A percentile compares a stretch with the other conserved stretches of the same genome.
phyloP scores from a whole-genome alignment of 2,797 vertebrate genomes.

The Ctenopoma kingsleyae region DNA sequence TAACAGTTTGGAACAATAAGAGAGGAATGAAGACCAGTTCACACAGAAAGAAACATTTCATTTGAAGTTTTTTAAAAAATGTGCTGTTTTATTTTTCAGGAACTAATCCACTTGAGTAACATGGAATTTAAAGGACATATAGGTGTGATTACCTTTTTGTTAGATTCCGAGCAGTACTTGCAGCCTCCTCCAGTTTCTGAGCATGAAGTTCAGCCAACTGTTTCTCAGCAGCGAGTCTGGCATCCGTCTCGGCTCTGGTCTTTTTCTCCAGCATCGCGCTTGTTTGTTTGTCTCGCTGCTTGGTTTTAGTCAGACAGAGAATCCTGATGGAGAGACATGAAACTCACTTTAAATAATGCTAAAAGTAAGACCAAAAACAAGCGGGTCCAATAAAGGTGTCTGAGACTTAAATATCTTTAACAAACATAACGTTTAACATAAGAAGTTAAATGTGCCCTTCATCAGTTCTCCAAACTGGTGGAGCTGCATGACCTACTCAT shows the following conservation, averaged over 20 bases:
- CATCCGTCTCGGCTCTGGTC: slow-evolving; percentile 83
- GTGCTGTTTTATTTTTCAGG: neutral
- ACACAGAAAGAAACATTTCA: too few species aligned
- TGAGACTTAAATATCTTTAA: too few species aligned
- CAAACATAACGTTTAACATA: too few species aligned
- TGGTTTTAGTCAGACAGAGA: slow-evolving; percentile 85
- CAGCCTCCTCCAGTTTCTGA: slow-evolving; percentile 85
- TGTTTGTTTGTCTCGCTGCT: slow-evolving; percentile 89
- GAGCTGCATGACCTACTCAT: too few species aligned
- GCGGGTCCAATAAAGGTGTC: neutral
- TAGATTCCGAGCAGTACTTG: slow-evolving; percentile 75
- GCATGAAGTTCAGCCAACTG: slow-evolving; percentile 83
- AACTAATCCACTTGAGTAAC: slow-evolving; percentile 3
- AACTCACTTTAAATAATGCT: slow-evolving; percentile 4
- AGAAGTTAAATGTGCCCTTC: too few species aligned
- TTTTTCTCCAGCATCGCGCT: slow-evolving; percentile 86
- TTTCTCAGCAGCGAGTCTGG: slow-evolving; percentile 80
- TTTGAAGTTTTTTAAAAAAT: neutral
- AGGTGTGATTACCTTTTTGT: slow-evolving; percentile 78
- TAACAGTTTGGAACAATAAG: slow-evolving; percentile 66
- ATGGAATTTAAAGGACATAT: neutral
- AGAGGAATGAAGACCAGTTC: slow-evolving; percentile 34
- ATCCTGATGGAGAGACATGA: slow-evolving; percentile 71
- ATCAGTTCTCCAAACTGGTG: too few species aligned
- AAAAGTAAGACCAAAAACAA: neutral